Base-by-base conservation (phyloP, 2,797 vertebrate genomes). In the Telmatherina bonti region DNA sequence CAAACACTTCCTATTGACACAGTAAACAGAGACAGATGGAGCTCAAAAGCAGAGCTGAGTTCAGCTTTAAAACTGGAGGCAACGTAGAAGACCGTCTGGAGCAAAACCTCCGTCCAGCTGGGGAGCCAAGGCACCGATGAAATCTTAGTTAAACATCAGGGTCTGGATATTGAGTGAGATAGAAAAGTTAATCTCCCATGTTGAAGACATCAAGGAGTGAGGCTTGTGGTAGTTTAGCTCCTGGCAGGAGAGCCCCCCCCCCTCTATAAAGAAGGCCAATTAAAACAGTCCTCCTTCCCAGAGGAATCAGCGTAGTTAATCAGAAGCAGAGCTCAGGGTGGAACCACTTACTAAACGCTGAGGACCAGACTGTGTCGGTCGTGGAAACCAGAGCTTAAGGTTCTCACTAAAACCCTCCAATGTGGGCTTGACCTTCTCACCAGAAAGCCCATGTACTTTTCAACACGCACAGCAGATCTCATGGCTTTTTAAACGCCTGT, bases 321-420 rank as follows among this genome's bases (percentile, higher is more conserved):
- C 88, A 88, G 82, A 91, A 92, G 72, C 91, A 93, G 91, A 89
- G 51, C 26, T 67, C 60, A 76, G 76, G 77, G 76, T 88, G 78
- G 79, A 88, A 82, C 67, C 73, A 1, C 83, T 84, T 65, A 52
- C 69, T 80, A 71, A 87, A 81, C 7, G 10, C 76, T 79, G 30
- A 45, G 59, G 65, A 89, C 74, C 78, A 66, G 80, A 79, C 69
- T 70, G 67, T 12, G 53, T 75, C 78, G 61, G 71, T 80, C 24
- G 52, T 53, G 67, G 60, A 66, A 73, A 63, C 65, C 47, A 65
- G 67, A 73, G 79, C 53, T 77, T 62, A 56, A 41, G 56, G 49
- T 75, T 89, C 72, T 70, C 73, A 80, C 36, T 66, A 51, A 71
- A 78, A 54, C 60, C 54, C 69, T 56, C 53, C 51, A 53, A 52